phyloP scores from a whole-genome alignment of 2,888 invertebrate species.

The Pinctada fucata region DNA sequence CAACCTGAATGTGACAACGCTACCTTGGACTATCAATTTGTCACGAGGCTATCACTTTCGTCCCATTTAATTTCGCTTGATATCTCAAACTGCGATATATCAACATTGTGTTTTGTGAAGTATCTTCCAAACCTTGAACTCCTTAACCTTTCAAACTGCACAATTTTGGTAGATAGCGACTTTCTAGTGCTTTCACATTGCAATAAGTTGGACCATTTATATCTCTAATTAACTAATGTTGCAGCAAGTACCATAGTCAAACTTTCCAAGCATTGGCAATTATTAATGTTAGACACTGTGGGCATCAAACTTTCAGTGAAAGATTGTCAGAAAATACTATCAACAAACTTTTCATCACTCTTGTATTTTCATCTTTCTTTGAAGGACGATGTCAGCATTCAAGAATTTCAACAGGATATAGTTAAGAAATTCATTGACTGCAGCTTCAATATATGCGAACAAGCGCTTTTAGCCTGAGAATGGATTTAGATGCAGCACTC shows the following conservation, averaged over 20 bases:
- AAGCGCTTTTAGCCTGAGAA: no score
- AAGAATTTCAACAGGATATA: slow-evolving; percentile 21
- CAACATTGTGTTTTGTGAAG: slow-evolving; percentile 30
- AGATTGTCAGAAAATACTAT: slow-evolving; percentile 27
- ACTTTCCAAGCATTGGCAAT: slow-evolving; percentile 20
- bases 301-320: slow-evolving; percentile 15
- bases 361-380: not conserved
- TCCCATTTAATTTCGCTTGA: slow-evolving; percentile 28
- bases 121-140: slow-evolving; percentile 25
- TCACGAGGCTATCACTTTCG: not conserved
- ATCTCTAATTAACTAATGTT: slow-evolving; percentile 36
- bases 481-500: not conserved
- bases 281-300: slow-evolving; percentile 32
- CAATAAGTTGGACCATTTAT: slow-evolving; percentile 35
- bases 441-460: not conserved
- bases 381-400: slow-evolving; percentile 18
- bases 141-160: slow-evolving; percentile 33
- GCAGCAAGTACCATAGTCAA: slow-evolving; percentile 27
- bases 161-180: slow-evolving; percentile 26
- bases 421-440: not conserved
- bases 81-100: slow-evolving; percentile 28
- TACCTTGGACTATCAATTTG: not conserved
- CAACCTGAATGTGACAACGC: not conserved
- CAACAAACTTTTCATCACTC: not conserved
- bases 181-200: slow-evolving; percentile 30